These are phyloP conservation scores for Pherbina coryleti DNA, from an alignment of 2,888 invertebrate genomes.

Conservation along the genomic window DNA sequence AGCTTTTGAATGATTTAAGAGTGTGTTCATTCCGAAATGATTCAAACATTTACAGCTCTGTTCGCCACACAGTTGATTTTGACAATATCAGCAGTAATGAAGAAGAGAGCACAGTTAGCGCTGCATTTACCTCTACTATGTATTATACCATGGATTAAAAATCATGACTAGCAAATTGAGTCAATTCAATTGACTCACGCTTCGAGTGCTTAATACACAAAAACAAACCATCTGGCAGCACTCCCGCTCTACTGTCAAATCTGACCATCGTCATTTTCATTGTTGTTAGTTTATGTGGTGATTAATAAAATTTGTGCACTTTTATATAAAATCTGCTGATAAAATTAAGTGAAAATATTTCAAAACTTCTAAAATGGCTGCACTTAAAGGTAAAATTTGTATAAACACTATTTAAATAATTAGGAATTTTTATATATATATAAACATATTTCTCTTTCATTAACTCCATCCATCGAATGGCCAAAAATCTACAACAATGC, in stretches of 20 bases:
- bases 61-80: no score
- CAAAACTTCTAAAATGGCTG: constrained; percentile 45
- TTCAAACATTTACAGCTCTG: no score
- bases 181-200: no score
- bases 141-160: no score
- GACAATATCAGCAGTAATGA: no score
- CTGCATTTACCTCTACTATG: no score
- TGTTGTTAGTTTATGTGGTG: constrained; percentile 29
- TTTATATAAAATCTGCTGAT: background rate
- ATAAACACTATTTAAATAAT: background rate
- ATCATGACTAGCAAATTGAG: no score
- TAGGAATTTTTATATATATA: background rate
- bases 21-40: no score
- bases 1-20: no score
- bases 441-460: constrained; percentile 5
- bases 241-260: background rate
- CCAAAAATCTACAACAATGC: background rate
- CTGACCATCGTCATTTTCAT: constrained; percentile 8
- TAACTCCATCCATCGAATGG: background rate
- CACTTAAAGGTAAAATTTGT: constrained; percentile 48
- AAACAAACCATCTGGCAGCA: no score
- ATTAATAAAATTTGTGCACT: constrained; percentile 12
- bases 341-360: constrained; percentile 9
- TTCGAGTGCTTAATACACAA: no score
- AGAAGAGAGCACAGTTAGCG: no score